Percentiles rank a stretch among this genome's conserved stretches.
These are phyloP conservation scores for Lacerta viridis DNA, from an alignment of 2,797 vertebrate species.

Conservation along the genomic window DNA sequence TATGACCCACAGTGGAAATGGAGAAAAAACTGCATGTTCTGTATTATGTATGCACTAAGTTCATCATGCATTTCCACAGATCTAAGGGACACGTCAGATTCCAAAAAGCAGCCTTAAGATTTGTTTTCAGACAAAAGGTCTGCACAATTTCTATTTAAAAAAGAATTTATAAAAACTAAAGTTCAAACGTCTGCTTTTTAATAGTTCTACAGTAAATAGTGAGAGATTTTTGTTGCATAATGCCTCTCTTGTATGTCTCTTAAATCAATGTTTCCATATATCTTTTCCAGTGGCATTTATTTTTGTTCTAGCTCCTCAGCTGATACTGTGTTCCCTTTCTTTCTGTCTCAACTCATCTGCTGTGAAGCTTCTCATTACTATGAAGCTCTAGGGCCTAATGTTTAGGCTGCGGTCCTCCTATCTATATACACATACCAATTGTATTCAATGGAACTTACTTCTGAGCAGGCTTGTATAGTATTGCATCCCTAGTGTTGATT, in stretches of 20 bases:
- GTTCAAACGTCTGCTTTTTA: neutral
- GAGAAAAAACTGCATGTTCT: conserved; percentile 30
- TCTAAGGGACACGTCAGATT: neutral
- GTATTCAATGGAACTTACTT: neutral
- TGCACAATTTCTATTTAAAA: conserved; percentile 2
- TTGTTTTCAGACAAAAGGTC: neutral
- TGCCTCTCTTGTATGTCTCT: neutral
- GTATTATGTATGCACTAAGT: neutral
- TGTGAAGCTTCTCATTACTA: neutral
- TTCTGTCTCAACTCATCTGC: neutral
- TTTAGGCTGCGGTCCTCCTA: neutral
- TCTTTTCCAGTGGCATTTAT: neutral
- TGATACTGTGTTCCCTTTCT: neutral
- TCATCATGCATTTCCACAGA: conserved; percentile 4
- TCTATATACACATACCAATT: neutral
- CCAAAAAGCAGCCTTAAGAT: neutral
- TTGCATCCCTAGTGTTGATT: neutral
- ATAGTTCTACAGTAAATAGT: neutral
- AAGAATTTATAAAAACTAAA: neutral
- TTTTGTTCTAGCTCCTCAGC: neutral
- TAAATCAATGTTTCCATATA: neutral
- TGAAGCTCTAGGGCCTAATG: neutral
- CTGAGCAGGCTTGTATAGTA: neutral
- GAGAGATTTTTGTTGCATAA: neutral
- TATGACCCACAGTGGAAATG: conserved; percentile 18